phyloP scores from a whole-genome alignment of 2,797 vertebrate genomes.

The Eidolon dupreanum region DNA sequence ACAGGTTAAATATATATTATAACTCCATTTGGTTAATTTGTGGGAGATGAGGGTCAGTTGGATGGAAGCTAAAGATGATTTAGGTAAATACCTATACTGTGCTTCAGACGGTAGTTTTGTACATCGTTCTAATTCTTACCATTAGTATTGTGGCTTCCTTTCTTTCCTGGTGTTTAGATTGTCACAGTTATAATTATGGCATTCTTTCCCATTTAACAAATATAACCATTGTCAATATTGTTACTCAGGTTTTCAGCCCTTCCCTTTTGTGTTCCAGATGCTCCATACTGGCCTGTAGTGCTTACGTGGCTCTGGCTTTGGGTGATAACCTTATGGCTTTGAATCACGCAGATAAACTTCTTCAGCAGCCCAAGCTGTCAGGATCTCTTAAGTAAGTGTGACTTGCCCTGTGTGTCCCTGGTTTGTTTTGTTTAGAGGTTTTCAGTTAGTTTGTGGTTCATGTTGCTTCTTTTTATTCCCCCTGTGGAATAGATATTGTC shows the following conservation, averaged over 20 bases:
- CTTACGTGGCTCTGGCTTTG: slow-evolving; percentile 95
- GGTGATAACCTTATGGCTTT: slow-evolving; percentile 98
- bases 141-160: not conserved
- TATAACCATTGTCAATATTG: accelerated
- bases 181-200: not conserved
- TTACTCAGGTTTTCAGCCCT: not conserved
- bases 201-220: not conserved
- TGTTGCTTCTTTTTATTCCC: not conserved
- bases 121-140: not conserved
- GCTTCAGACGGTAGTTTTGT: not conserved
- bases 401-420: not conserved
- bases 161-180: not conserved
- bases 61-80: not conserved
- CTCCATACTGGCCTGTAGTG: slow-evolving; percentile 96
- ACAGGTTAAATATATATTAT: not conserved
- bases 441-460: not conserved
- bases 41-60: not conserved
- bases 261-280: slow-evolving; percentile 87
- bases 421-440: not conserved
- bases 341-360: slow-evolving; percentile 96
- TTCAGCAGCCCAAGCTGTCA: slow-evolving; percentile 96
- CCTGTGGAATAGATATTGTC: not conserved
- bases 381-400: slow-evolving; percentile 97
- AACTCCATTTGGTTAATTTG: not conserved
- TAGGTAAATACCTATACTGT: not conserved